A percentile compares a stretch with the other conserved stretches of the same genome.
These are phyloP conservation scores for Sylvilagus floridanus DNA, from an alignment of 2,797 vertebrate species.

Conservation along the genomic window DNA sequence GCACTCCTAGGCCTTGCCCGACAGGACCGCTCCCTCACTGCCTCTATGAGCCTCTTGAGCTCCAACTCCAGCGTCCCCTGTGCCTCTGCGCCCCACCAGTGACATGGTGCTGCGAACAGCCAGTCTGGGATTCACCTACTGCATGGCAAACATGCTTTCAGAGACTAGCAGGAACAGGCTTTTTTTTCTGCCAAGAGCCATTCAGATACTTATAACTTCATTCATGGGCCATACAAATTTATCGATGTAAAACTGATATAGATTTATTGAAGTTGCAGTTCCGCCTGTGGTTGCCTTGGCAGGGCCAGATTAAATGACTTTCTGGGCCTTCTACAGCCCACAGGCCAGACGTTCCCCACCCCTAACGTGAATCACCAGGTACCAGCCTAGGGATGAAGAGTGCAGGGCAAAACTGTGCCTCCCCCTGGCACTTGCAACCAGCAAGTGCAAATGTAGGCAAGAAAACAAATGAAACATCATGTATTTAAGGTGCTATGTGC, in stretches of 20 bases:
- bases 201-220: no score
- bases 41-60: not conserved
- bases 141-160: not conserved
- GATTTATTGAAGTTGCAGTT: no score
- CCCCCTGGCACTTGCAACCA: not conserved
- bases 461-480: not conserved
- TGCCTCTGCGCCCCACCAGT: not conserved
- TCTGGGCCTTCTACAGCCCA: no score
- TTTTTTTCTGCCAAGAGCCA: no score
- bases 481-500: not conserved
- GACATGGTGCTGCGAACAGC: not conserved
- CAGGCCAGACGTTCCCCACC: no score
- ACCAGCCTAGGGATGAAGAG: accelerated
- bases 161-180: no score
- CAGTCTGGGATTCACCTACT: not conserved
- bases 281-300: no score
- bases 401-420: not conserved
- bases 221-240: no score
- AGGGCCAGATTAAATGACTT: no score
- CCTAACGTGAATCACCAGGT: no score
- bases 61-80: not conserved
- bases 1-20: accelerated
- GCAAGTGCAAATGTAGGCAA: not conserved
- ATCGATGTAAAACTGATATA: no score
- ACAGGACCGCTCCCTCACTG: not conserved